These are phyloP conservation scores for Phymastichus coffea DNA, from an alignment of 1,140 invertebrate genomes.

Conservation along the genomic window DNA sequence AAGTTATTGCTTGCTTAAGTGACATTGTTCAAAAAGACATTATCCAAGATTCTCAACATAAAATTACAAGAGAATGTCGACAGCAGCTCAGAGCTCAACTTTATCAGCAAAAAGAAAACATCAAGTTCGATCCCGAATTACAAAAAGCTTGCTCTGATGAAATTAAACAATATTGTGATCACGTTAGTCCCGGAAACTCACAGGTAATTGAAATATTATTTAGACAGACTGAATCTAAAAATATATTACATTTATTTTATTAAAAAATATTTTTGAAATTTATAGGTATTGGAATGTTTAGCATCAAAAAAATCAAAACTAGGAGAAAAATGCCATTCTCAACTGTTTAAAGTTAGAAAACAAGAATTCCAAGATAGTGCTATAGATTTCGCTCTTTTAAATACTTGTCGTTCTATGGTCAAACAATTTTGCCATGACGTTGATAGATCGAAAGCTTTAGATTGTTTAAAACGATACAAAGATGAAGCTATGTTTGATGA, in stretches of 20 bases:
- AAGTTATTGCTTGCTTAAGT: slow-evolving; percentile 90
- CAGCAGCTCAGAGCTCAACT: slow-evolving; percentile 86
- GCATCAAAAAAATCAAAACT: slow-evolving; percentile 71
- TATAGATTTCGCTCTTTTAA: slow-evolving; percentile 81
- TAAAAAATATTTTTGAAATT: slow-evolving; percentile 7
- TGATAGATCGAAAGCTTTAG: slow-evolving; percentile 68
- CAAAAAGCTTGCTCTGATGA: slow-evolving; percentile 75
- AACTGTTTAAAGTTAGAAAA: slow-evolving; percentile 80
- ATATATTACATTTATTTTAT: not conserved
- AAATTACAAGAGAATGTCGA: slow-evolving; percentile 81
- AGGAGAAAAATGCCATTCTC: slow-evolving; percentile 70
- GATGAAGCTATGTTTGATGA: slow-evolving; percentile 81
- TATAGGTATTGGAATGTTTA: slow-evolving; percentile 84
- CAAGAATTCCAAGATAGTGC: slow-evolving; percentile 83
- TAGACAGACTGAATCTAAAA: not conserved
- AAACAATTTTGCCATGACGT: slow-evolving; percentile 74
- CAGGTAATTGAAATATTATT: slow-evolving; percentile 59
- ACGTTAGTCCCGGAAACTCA: slow-evolving; percentile 74
- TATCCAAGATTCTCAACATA: slow-evolving; percentile 71
- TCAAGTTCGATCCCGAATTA: slow-evolving; percentile 80
- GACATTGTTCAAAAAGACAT: slow-evolving; percentile 88
- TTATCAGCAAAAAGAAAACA: slow-evolving; percentile 84
- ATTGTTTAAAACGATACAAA: slow-evolving; percentile 76
- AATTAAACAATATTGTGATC: slow-evolving; percentile 71
- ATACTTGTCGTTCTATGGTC: slow-evolving; percentile 82